phyloP scores from a whole-genome alignment of 2,797 vertebrate genomes.

The Myotis pilosus region DNA sequence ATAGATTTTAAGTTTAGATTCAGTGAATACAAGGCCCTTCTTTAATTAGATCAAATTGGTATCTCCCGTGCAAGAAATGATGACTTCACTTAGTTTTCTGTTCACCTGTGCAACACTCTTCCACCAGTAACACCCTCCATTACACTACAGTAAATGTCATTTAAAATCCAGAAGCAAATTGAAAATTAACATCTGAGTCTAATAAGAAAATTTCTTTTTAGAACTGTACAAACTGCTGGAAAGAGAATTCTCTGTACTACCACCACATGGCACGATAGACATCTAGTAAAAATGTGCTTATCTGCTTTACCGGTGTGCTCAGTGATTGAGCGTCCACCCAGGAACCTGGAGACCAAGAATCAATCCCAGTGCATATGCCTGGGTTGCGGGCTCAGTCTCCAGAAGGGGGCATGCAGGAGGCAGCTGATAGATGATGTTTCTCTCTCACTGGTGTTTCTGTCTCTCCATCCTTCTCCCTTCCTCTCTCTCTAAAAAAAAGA shows the following conservation, averaged over 20 bases:
- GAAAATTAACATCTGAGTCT: constrained; percentile 32
- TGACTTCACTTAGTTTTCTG: not conserved
- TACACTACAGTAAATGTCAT: not conserved
- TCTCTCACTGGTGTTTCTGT: too few relatives aligned
- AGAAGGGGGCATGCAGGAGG: too few relatives aligned
- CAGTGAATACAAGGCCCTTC: not conserved
- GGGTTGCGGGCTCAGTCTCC: too few relatives aligned
- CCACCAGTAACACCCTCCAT: not conserved
- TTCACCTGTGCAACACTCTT: not conserved
- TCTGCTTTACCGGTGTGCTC: too few relatives aligned
- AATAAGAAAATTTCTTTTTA: constrained; percentile 18
- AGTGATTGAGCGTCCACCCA: too few relatives aligned
- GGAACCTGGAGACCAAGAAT: too few relatives aligned
- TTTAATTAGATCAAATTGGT: not conserved
- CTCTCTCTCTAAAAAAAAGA: too few relatives aligned
- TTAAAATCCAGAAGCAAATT: constrained; percentile 45
- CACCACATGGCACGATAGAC: not conserved
- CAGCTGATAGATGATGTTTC: too few relatives aligned
- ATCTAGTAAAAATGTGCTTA: not conserved
- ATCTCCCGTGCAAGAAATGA: not conserved
- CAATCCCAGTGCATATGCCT: too few relatives aligned
- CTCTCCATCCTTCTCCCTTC: too few relatives aligned
- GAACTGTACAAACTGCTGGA: not conserved
- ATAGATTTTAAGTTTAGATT: not conserved
- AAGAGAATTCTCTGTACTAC: not conserved